Evolutionary conservation across 2,888 invertebrate genomes (phyloP), one percentile per base, ranked within the genome.

Genomic region (Luffia ferchaultella): DNA sequence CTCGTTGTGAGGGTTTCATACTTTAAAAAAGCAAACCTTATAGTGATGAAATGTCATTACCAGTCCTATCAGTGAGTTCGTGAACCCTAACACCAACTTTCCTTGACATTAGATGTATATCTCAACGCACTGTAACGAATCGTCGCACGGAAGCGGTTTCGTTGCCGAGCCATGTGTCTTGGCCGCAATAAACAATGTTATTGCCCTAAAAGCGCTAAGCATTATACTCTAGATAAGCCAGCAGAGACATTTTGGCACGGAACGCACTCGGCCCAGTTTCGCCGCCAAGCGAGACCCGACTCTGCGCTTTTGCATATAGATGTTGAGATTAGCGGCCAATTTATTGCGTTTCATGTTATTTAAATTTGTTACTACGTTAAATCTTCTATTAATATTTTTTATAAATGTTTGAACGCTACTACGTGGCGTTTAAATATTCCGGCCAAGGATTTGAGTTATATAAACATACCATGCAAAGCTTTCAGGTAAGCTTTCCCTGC

Each of bases 401-500:
- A n/a, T n/a, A n/a, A n/a, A n/a, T n/a, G n/a, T n/a, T n/a, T n/a
- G n/a, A n/a, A n/a, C n/a, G n/a, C n/a, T n/a, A n/a, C n/a, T n/a
- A n/a, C n/a, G n/a, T n/a, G n/a, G n/a, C n/a, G n/a, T n/a, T n/a
- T n/a, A n/a, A n/a, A n/a, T n/a, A n/a, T n/a, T n/a, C n/a, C n/a
- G n/a, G n/a, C n/a, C n/a, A n/a, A n/a, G n/a, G 50, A 54, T 55
- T 59, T 30, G 30, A 7, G 30, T 30, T 30, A n/a, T 42, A 5
- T 58, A 55, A 56, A 87, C 92, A 91, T 85, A 96, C 96, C 95
- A 79, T 96, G 95, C 68, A 97, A 88, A 62, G 96, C 95, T 79
- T 97, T 97, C 63, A 97, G 87, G 76, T 96, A 96, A 53, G 96
- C 93, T 78, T 96, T 96, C 54, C 96, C 96, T 61, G 96, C 93